These are phyloP conservation scores for Ceyx cyanopectus DNA, from an alignment of 2,113 vertebrate genomes.

Conservation along the genomic window DNA sequence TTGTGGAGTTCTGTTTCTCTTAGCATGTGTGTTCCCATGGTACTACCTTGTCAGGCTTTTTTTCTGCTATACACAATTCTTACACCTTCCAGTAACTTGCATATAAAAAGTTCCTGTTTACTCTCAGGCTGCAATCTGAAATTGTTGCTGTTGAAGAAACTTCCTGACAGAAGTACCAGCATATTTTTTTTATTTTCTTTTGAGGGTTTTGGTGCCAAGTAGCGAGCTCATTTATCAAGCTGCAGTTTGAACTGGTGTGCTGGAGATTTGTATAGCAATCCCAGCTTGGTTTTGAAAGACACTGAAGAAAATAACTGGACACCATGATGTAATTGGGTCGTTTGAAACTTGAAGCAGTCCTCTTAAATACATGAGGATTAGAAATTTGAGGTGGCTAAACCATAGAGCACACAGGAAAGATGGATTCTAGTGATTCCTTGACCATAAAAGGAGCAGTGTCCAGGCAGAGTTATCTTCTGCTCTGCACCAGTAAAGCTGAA, in stretches of 20 bases:
- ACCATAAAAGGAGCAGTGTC: constrained; percentile 12
- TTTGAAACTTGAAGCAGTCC: background rate
- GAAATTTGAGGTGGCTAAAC: background rate
- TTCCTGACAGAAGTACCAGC: background rate
- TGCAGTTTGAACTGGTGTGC: background rate
- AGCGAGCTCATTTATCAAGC: background rate
- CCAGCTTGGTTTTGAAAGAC: background rate
- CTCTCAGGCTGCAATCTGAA: background rate
- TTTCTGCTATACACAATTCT: background rate
- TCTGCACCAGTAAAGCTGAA: background rate
- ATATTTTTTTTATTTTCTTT: background rate
- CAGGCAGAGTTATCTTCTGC: background rate
- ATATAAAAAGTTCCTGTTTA: background rate
- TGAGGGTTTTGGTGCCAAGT: background rate
- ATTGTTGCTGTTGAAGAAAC: background rate
- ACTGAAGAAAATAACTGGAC: background rate
- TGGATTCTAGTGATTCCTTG: background rate
- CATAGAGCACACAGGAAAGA: background rate
- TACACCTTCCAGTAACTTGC: background rate
- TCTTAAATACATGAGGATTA: constrained; percentile 16
- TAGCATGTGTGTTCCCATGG: background rate
- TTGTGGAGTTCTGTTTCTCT: background rate
- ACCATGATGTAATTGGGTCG: background rate
- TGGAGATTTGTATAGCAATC: background rate
- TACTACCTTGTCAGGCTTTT: background rate